Percentiles rank a stretch among this genome's conserved stretches.
Evolutionary conservation across 2,113 vertebrate species (phyloP).

Genomic region (Protobothrops mucrosquamatus): DNA sequence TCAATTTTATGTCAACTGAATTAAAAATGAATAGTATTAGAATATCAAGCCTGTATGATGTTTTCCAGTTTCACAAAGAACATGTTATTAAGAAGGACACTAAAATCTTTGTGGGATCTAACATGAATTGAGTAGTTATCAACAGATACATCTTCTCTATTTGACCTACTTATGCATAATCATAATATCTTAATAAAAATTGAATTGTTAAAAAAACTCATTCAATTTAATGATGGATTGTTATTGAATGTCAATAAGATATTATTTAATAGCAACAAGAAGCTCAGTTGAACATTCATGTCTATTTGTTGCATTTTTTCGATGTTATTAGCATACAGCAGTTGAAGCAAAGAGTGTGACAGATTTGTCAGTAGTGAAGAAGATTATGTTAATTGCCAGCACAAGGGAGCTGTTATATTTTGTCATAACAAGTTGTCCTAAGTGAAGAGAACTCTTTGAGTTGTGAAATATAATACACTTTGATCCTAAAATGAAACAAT

Average conservation of each 20-base stretch:
- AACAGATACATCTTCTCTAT: neutral
- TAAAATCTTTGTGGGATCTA: neutral
- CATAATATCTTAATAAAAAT: neutral
- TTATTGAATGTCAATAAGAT: neutral
- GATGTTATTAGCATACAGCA: constrained; percentile 6
- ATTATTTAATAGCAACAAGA: neutral
- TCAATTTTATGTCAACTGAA: neutral
- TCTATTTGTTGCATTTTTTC: constrained; percentile 3
- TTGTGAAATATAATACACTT: neutral
- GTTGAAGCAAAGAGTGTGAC: constrained; percentile 12
- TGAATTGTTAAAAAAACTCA: neutral
- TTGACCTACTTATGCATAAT: neutral
- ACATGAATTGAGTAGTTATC: neutral
- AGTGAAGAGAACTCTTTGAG: neutral
- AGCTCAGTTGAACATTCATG: constrained; percentile 11
- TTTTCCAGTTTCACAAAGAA: neutral
- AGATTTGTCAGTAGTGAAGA: constrained; percentile 23
- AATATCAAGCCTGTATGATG: neutral
- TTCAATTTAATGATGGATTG: neutral
- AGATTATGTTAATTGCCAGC: constrained; percentile 11
- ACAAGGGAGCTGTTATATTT: constrained; percentile 10
- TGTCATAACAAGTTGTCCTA: neutral
- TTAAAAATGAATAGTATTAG: too few species aligned
- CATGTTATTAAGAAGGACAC: neutral
- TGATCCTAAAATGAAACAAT: neutral